Evolutionary conservation across 2,113 vertebrate species (phyloP).

Genomic region (Penelope pileata): DNA sequence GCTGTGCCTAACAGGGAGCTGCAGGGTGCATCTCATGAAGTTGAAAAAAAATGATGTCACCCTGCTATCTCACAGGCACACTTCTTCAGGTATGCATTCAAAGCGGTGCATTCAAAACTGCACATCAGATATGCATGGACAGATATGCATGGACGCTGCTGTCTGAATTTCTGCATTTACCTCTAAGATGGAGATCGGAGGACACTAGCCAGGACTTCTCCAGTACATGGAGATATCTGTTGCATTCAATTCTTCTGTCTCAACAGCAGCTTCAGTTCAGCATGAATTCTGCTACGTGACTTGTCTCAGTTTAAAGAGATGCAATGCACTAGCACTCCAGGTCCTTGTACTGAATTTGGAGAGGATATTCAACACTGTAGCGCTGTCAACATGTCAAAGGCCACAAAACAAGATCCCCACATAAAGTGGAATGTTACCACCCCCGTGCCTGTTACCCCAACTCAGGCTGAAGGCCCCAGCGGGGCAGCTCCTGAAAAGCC

Average conservation of each 20-base stretch:
- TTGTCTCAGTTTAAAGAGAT: background rate
- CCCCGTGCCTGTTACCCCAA: background rate
- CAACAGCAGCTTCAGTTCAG: background rate
- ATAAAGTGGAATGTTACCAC: background rate
- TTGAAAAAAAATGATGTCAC: background rate
- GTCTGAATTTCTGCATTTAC: background rate
- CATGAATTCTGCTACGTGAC: background rate
- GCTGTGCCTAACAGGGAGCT: background rate
- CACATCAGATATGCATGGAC: background rate
- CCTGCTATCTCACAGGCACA: background rate
- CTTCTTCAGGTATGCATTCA: background rate
- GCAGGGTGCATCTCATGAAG: background rate
- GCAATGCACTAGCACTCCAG: background rate
- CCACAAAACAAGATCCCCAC: background rate
- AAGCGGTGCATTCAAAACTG: background rate
- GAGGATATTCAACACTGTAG: background rate
- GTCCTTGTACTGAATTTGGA: slow-evolving; percentile 15
- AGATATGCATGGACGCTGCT: background rate
- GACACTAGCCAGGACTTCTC: background rate
- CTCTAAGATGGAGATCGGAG: background rate
- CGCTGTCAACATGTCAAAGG: background rate
- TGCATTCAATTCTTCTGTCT: background rate
- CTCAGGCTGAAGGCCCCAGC: background rate
- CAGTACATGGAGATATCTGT: background rate
- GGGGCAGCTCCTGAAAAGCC: background rate